Percentiles rank a stretch among this genome's conserved stretches.
Conservation (phyloP, 2,113 vertebrate species). For the Piaya cayana region DNA sequence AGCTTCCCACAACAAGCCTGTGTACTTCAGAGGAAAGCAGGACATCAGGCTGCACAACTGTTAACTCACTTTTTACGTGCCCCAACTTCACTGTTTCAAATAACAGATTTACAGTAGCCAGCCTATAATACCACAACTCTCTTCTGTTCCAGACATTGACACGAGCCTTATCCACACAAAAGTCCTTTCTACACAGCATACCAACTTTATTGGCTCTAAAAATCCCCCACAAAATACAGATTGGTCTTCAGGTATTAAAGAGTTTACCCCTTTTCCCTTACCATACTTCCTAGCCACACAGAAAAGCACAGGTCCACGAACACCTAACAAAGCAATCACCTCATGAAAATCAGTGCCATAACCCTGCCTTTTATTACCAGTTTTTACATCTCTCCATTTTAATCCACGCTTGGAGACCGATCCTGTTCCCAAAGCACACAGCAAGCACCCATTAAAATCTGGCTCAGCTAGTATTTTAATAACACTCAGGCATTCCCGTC, state of each 20-base stretch:
- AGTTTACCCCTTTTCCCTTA: neutral
- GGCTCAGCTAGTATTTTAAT: slow-evolving; percentile 63
- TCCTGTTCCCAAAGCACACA: slow-evolving; percentile 29
- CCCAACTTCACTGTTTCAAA: neutral
- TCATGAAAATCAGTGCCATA: neutral
- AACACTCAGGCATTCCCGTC: slow-evolving; percentile 44
- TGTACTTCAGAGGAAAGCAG: neutral
- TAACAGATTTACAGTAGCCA: neutral
- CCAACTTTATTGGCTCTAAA: neutral
- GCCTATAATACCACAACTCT: fast-evolving
- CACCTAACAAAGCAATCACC: neutral
- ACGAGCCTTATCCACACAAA: neutral
- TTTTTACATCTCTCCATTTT: slow-evolving; percentile 3
- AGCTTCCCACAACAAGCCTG: neutral
- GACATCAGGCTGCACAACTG: neutral
- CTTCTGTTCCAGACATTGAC: neutral
- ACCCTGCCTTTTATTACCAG: neutral
- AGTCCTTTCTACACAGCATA: fast-evolving
- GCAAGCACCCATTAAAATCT: slow-evolving; percentile 59
- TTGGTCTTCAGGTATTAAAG: neutral
- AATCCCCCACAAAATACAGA: neutral
- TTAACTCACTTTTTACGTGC: neutral
- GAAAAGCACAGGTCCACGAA: neutral
- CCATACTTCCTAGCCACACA: neutral
- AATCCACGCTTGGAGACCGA: neutral